Evolutionary conservation across 2,113 vertebrate species (phyloP).

Genomic region (Cichladusa arquata): DNA sequence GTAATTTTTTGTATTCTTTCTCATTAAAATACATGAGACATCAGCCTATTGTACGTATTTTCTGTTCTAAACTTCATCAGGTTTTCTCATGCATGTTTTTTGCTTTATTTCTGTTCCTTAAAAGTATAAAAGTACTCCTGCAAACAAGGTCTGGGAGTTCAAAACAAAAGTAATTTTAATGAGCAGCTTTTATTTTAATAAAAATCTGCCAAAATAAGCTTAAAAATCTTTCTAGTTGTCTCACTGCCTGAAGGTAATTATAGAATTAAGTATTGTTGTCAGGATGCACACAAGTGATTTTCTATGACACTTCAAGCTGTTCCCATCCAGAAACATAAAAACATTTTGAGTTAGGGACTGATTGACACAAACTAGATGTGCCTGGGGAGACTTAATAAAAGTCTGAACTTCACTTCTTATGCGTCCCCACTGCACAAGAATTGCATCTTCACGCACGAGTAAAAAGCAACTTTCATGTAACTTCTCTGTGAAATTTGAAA

Average conservation of each 20-base stretch:
- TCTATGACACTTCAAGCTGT: constrained; percentile 23
- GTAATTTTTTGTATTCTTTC: background rate
- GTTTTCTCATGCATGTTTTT: background rate
- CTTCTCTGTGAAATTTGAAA: background rate
- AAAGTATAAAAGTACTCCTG: background rate
- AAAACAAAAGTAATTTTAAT: constrained; percentile 48
- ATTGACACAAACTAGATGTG: background rate
- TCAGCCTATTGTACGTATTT: background rate
- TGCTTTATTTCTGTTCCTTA: constrained; percentile 1
- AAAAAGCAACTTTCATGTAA: background rate
- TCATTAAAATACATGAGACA: constrained; percentile 28
- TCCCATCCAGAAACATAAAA: constrained; percentile 21
- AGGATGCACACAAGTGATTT: background rate
- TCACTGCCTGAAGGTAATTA: constrained; percentile 43
- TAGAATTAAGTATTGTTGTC: constrained; percentile 34
- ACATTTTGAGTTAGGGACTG: background rate
- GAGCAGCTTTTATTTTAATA: constrained; percentile 24
- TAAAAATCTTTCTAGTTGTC: background rate
- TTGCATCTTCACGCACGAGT: background rate
- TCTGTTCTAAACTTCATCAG: background rate
- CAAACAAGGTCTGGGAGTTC: background rate
- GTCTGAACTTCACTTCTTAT: background rate
- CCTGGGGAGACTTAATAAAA: background rate
- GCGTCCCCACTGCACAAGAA: background rate
- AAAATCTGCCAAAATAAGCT: constrained; percentile 33